phyloP scores from a whole-genome alignment of 2,888 invertebrate genomes.

The Acrobeloides nanus region DNA sequence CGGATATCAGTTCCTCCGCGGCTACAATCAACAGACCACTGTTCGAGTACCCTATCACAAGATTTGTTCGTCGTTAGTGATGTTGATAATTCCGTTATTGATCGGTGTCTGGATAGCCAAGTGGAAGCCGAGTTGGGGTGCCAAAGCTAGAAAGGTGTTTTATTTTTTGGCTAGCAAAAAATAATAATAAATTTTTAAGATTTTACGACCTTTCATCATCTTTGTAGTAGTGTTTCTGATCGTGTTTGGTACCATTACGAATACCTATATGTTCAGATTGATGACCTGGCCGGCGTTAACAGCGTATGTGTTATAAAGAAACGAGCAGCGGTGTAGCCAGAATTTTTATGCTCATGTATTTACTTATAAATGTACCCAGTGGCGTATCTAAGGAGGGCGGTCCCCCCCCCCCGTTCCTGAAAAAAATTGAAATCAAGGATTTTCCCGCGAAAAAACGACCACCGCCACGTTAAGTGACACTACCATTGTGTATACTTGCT shows the following conservation, averaged over 20 bases:
- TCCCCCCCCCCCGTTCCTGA: too few relatives aligned
- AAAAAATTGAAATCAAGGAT: too few relatives aligned
- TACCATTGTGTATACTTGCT: too few relatives aligned
- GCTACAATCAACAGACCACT: constrained; percentile 21
- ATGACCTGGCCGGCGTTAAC: constrained; percentile 52
- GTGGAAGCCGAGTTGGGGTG: constrained; percentile 53
- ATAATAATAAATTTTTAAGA: constrained; percentile 17
- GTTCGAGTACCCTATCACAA: constrained; percentile 54
- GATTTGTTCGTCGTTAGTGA: constrained; percentile 55
- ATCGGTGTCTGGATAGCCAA: constrained; percentile 56
- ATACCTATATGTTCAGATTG: constrained; percentile 57
- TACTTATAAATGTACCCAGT: too few relatives aligned
- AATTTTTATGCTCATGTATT: too few relatives aligned
- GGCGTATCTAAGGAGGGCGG: too few relatives aligned
- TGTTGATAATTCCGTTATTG: constrained; percentile 57
- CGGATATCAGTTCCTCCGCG: constrained; percentile 52
- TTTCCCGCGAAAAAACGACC: too few relatives aligned
- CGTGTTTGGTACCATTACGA: constrained; percentile 56
- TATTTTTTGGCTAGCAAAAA: constrained; percentile 1
- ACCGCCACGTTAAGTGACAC: too few relatives aligned
- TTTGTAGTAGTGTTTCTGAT: constrained; percentile 56
- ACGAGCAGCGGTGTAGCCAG: too few relatives aligned
- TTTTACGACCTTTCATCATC: constrained; percentile 55
- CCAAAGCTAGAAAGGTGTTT: constrained; percentile 46
- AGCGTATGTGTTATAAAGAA: constrained; percentile 23